Base-by-base conservation (phyloP, 2,888 invertebrate genomes). In the Eurytoma californica region DNA sequence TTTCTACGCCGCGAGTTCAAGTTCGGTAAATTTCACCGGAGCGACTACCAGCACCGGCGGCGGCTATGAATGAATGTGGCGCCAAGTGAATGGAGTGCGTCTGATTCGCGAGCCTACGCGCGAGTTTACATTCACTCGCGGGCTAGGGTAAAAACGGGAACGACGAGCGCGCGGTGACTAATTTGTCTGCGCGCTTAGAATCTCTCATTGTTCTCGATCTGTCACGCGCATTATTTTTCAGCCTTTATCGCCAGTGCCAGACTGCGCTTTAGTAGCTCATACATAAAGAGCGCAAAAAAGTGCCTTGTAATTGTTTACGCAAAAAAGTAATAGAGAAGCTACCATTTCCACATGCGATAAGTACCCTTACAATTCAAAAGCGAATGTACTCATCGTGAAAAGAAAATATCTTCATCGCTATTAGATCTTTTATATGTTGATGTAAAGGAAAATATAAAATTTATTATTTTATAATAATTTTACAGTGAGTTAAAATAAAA, bases 61-160 rank as follows among this genome's bases (percentile, higher is more conserved):
- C 7, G 28, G 30, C 82, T 86, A 90, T 90, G 90, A 90, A 90
- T 89, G 90, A 90, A 88, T 89, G 88, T 89, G 90, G 90, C 90
- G 89, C 90, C 90, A 89, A 88, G 89, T 89, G 89, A 90, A 89
- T 89, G 89, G 89, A 89, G 88, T 88, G 84, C 87, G 89, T 89
- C 89, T 89, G 88, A 88, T 86, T 85, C 84, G 82, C 82, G 83
- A 79, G 83, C 87, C 87, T 86, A 87, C 87, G 87, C 86, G 84
- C 79, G 82, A 73, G 80, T 63, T 47, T 39, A 39, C 65, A 75
- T 78, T 74, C 65, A 49, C 53, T 18, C 58, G 58, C 65, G 75
- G 49, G 53, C 58, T 16, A 39, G 51, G 51, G 60, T 53, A 57
- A 63, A 24, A 78, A 78, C 73, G 73, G 53, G 74, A 79, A 69